Base-by-base conservation (phyloP, 2,888 invertebrate species). In the Nomada fucata region DNA sequence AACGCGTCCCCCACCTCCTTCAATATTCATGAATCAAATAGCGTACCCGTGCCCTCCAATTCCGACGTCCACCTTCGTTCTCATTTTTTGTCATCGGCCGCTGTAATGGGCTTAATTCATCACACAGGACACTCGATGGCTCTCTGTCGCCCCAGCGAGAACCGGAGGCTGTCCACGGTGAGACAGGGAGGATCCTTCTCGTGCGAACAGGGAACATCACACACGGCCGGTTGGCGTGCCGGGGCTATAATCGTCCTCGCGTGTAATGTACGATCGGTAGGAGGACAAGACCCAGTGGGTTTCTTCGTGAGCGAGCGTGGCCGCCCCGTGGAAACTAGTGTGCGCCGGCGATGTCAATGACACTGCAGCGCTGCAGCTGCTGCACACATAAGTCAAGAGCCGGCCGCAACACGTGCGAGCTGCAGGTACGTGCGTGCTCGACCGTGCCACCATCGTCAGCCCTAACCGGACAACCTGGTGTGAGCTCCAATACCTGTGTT, bases 161-260 rank as follows among this genome's bases (percentile, higher is more conserved):
- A 82, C 60, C 79, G 57, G 74, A 74, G 76, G 65, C 20, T 63
- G 69, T 29, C 60, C 29, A 50, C n/a, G 44, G 23, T 20, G 36
- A 57, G 68, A 64, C 68, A 75, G 79, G 82, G 72, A 74, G 82
- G 81, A 83, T 80, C 75, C 69, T 82, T 70, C 83, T 88, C 83
- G 84, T 85, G 84, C 88, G 83, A 84, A 88, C 84, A 86, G 82
- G 74, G 78, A 86, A 84, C 85, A 85, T 88, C 84, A 85, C 80
- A 84, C 83, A 85, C 80, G 63, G 82, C 80, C 86, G 88, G 88
- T 88, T 88, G 83, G 83, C 88, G 85, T 87, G 84, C 88, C 84
- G 80, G 87, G 81, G 88, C 88, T 89, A 88, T 91, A 91, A 91
- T 90, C 90, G 91, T 90, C 88, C 87, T 90, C 90, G 90, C 88